Conservation (phyloP, 1,140 invertebrate species). For the Lasioglossum albipes region DNA sequence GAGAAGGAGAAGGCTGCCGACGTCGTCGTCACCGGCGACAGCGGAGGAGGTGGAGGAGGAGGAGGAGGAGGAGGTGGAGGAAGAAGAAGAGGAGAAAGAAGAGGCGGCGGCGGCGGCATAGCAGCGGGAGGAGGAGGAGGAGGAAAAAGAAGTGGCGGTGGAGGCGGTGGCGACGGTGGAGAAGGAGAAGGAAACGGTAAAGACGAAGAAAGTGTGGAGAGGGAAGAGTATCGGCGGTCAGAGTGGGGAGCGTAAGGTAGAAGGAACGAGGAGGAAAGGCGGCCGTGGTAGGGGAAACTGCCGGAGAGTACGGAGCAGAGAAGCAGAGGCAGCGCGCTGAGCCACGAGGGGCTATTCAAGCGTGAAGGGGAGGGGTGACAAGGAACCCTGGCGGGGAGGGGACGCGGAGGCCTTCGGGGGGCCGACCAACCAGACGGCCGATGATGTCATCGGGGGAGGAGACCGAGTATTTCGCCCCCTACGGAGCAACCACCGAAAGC, state of each 20-base stretch:
- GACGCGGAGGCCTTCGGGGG: constrained; percentile 80
- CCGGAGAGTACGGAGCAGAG: constrained; percentile 59
- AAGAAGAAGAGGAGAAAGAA: constrained; percentile 39
- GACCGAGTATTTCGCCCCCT: constrained; percentile 93
- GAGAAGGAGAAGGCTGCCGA: constrained; percentile 56
- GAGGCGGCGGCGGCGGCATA: constrained; percentile 1
- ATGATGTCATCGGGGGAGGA: constrained; percentile 98
- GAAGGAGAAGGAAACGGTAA: constrained; percentile 52
- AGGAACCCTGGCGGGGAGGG: constrained; percentile 80
- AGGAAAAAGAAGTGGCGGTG: constrained; percentile 19
- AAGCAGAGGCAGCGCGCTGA: constrained; percentile 70
- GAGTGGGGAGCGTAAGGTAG: constrained; percentile 55
- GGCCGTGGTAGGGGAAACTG: constrained; percentile 62
- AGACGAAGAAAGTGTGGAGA: constrained; percentile 55
- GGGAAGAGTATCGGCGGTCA: constrained; percentile 40
- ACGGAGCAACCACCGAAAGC: constrained; percentile 84
- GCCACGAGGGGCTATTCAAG: constrained; percentile 79
- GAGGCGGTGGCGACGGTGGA: constrained; percentile 37
- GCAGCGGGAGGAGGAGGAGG: constrained; percentile 41
- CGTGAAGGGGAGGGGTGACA: constrained; percentile 78
- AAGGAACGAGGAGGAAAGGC: constrained; percentile 55
- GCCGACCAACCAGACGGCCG: constrained; percentile 83
- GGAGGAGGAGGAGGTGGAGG: constrained; percentile 29
- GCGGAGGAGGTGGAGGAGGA: constrained; percentile 45
- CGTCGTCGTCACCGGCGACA: constrained; percentile 61